Evolutionary conservation across 2,888 invertebrate species (phyloP).

Genomic region (Microchrysa polita): DNA sequence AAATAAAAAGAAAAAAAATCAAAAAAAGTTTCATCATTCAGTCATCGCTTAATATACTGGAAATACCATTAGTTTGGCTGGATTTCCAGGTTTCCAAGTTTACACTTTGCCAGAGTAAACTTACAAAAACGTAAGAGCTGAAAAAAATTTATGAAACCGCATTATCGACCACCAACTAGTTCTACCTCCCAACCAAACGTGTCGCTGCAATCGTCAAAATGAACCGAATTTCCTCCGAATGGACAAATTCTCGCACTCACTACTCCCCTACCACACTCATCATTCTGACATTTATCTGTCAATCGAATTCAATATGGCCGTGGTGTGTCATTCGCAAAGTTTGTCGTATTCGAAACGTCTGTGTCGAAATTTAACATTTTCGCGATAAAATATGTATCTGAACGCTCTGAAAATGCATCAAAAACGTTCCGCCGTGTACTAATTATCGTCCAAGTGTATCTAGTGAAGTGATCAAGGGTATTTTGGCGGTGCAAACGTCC

Average conservation of each 20-base stretch:
- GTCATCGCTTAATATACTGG: too few species aligned
- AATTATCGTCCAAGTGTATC: conserved; percentile 37
- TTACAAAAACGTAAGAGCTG: too few species aligned
- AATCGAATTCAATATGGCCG: conserved; percentile 48
- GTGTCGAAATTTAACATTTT: conserved; percentile 44
- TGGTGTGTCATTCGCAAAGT: conserved; percentile 44
- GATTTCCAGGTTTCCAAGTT: too few species aligned
- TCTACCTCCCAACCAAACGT: not conserved
- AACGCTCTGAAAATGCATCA: not conserved
- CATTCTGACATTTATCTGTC: conserved; percentile 16
- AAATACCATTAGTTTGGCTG: too few species aligned
- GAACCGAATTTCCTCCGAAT: too few species aligned
- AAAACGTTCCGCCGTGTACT: conserved; percentile 17
- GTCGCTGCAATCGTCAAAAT: not conserved
- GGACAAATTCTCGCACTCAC: not conserved
- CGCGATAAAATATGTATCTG: conserved; percentile 42
- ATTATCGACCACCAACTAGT: not conserved
- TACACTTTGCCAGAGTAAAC: too few species aligned
- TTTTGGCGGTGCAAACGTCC: conserved; percentile 1
- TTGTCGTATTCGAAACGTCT: conserved; percentile 40
- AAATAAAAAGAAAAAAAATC: too few species aligned
- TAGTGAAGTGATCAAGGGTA: conserved; percentile 23
- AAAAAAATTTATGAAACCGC: too few species aligned
- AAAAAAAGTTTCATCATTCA: too few species aligned
- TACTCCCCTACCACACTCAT: not conserved